Conservation (phyloP, 2,888 invertebrate genomes). For the Tribolium freemani region DNA sequence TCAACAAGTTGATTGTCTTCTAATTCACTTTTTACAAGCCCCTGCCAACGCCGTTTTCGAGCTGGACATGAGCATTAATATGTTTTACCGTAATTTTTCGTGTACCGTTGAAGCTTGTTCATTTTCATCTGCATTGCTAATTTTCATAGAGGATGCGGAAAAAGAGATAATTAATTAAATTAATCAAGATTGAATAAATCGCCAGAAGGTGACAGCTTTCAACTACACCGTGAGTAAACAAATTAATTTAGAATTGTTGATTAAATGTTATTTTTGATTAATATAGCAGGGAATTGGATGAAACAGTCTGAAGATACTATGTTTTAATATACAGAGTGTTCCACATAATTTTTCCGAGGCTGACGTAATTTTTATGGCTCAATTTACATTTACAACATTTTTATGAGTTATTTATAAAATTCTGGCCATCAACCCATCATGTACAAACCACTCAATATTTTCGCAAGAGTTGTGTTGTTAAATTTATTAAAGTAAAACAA, state of each 20-base stretch:
- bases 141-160: not conserved
- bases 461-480: too few species aligned
- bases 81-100: not conserved
- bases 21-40: slow-evolving; percentile 1
- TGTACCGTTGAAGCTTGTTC: not conserved
- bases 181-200: not conserved
- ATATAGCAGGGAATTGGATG: not conserved
- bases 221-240: not conserved
- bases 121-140: not conserved
- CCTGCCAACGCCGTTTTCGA: not conserved
- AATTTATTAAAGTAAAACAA: too few species aligned
- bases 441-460: too few species aligned
- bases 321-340: too few species aligned
- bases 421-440: too few species aligned
- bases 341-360: too few species aligned
- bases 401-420: too few species aligned
- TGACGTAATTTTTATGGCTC: too few species aligned
- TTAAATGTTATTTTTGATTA: not conserved
- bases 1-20: slow-evolving; percentile 27
- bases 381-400: too few species aligned
- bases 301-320: too few species aligned
- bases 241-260: not conserved
- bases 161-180: not conserved
- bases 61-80: not conserved
- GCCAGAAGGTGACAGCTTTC: not conserved